A percentile compares a stretch with the other conserved stretches of the same genome.
phyloP scores from a whole-genome alignment of 2,113 vertebrate species.

The Alaudala cheleensis region DNA sequence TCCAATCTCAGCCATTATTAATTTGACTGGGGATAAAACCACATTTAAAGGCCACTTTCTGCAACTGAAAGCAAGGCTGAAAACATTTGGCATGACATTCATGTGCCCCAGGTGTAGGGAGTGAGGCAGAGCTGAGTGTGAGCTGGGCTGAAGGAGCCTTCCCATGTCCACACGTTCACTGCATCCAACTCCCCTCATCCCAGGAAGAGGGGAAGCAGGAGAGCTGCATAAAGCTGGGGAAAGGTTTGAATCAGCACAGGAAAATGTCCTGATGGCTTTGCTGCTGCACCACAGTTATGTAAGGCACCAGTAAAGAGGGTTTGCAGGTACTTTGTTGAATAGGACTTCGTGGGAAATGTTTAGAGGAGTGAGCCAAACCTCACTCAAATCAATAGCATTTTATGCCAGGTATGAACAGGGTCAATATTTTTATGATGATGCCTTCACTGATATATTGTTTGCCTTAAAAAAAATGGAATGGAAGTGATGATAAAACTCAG shows the following conservation, averaged over 20 bases:
- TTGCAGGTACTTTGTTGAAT: neutral
- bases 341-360: neutral
- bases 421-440: conserved; percentile 21
- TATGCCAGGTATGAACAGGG: neutral
- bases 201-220: neutral
- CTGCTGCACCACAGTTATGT: rapidly evolving
- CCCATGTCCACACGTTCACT: rapidly evolving
- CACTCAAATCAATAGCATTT: conserved; percentile 4
- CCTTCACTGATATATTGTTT: neutral
- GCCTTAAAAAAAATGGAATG: neutral
- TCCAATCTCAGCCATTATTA: neutral
- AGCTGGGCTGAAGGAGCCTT: neutral
- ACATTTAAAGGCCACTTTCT: neutral
- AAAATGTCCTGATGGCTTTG: neutral
- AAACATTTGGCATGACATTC: neutral
- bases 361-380: neutral
- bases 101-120: neutral
- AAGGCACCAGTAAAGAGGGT: neutral
- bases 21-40: neutral
- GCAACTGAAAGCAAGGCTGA: neutral
- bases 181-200: neutral
- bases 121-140: neutral
- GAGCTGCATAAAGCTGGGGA: neutral
- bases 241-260: neutral
- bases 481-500: neutral